Conservation (phyloP, 2,888 invertebrate genomes). For the Macrophya annulata region DNA sequence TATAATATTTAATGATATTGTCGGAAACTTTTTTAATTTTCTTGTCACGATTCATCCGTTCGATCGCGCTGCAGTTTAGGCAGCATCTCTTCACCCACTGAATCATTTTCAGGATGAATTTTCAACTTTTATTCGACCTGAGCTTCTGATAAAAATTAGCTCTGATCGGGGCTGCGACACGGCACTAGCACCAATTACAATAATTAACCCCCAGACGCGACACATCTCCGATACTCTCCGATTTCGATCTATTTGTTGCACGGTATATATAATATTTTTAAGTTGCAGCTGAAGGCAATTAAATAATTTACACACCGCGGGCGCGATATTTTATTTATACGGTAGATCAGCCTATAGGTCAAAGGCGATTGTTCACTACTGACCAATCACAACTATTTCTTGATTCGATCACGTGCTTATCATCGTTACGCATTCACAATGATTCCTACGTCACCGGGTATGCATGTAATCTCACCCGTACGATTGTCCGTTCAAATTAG, state of each 20-base stretch:
- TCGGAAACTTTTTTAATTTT: not conserved
- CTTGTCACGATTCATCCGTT: not conserved
- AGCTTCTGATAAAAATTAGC: not conserved
- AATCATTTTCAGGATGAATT: slow-evolving; percentile 6
- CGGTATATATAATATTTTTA: not conserved
- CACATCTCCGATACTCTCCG: slow-evolving; percentile 8
- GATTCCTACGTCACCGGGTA: not conserved
- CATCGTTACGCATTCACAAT: not conserved
- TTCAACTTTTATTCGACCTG: slow-evolving; percentile 6
- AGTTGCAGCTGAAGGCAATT: not conserved
- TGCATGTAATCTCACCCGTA: not conserved
- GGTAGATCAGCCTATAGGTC: not conserved
- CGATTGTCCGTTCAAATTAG: not conserved
- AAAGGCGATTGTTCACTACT: not conserved
- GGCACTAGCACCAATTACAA: not conserved
- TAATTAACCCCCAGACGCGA: not conserved
- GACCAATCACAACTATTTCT: not conserved
- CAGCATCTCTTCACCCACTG: not conserved
- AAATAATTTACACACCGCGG: not conserved
- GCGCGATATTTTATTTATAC: not conserved
- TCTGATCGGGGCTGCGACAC: not conserved
- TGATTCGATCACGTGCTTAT: not conserved
- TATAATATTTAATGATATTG: not conserved
- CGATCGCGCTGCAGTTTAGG: not conserved
- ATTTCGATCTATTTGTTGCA: not conserved